Percentiles rank a stretch among this genome's conserved stretches.
These are phyloP conservation scores for Cataglyphis rosenhaueri DNA, from an alignment of 2,888 invertebrate genomes.

Conservation along the genomic window DNA sequence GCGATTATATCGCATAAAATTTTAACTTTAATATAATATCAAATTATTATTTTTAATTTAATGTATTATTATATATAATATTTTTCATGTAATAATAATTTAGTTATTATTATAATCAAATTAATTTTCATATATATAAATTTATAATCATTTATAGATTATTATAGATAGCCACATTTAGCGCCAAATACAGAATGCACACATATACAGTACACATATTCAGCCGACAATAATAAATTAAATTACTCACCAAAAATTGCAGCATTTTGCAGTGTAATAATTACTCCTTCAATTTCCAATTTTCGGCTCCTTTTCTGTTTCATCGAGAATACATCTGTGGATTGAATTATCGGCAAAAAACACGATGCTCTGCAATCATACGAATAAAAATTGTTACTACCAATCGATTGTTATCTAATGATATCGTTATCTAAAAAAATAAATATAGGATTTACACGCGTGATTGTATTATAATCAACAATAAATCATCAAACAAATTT, in stretches of 20 bases:
- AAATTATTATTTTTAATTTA: background rate
- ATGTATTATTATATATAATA: background rate
- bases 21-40: background rate
- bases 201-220: background rate
- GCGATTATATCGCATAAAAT: background rate
- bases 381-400: conserved; percentile 1
- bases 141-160: background rate
- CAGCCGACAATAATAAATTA: background rate
- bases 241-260: conserved; percentile 16
- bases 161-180: background rate
- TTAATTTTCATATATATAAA: background rate
- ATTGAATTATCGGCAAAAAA: background rate
- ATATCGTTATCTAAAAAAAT: too few relatives aligned
- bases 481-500: conserved; percentile 2
- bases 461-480: background rate
- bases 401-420: background rate
- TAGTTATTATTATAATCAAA: background rate
- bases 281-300: background rate
- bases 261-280: background rate
- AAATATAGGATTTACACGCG: too few relatives aligned
- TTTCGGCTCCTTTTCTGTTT: background rate
- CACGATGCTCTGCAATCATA: background rate
- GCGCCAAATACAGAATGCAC: background rate
- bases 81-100: background rate
- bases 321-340: too few relatives aligned